phyloP scores from a whole-genome alignment of 2,113 vertebrate genomes.

The Gymnobelideus leadbeateri region DNA sequence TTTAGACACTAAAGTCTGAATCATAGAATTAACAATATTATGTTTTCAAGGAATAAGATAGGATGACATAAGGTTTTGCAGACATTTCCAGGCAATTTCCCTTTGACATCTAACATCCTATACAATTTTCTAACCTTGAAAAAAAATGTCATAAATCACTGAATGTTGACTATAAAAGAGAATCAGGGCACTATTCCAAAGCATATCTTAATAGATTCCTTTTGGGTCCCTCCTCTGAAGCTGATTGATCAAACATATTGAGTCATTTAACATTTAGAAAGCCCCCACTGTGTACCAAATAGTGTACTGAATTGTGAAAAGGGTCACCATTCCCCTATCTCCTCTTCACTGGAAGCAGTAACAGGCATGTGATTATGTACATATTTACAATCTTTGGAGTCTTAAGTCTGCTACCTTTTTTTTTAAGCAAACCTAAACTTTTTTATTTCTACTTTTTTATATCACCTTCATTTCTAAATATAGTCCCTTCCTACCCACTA shows the following conservation, averaged over 20 bases:
- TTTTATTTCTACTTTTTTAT: not conserved
- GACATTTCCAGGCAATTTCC: not conserved
- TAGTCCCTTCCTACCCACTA: not conserved
- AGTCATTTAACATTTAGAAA: not conserved
- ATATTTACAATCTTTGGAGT: not conserved
- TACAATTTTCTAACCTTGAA: not conserved
- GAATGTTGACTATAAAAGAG: not conserved
- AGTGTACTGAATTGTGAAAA: not conserved
- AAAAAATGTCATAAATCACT: not conserved
- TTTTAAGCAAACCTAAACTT: not conserved
- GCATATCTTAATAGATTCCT: not conserved
- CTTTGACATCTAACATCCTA: not conserved
- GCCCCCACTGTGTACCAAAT: fast-evolving
- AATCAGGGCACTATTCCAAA: too few species aligned
- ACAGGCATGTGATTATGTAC: not conserved
- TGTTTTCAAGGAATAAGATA: not conserved
- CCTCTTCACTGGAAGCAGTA: not conserved
- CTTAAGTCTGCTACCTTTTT: not conserved
- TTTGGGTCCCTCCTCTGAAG: not conserved
- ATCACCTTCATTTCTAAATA: not conserved
- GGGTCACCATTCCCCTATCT: fast-evolving
- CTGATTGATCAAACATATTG: not conserved
- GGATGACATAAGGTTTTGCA: not conserved
- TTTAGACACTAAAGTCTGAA: not conserved
- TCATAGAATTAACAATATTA: not conserved